These are phyloP conservation scores for Vireo griseus DNA, from an alignment of 2,797 vertebrate genomes.

Conservation along the genomic window DNA sequence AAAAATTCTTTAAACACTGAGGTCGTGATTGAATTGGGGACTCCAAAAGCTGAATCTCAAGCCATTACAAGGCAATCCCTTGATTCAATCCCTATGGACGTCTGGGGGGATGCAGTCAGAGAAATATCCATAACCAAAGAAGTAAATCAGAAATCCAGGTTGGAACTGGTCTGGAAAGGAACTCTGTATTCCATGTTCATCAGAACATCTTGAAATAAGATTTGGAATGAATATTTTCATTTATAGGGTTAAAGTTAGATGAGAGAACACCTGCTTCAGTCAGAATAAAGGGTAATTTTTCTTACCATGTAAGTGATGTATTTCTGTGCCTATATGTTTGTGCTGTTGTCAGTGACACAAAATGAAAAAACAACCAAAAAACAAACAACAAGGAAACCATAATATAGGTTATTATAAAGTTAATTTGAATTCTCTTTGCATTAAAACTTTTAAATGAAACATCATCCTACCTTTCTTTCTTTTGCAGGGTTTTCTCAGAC, in stretches of 20 bases:
- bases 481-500: neutral
- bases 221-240: neutral
- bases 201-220: neutral
- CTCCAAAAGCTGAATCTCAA: neutral
- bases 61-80: neutral
- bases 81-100: neutral
- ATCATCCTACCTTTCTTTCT: neutral
- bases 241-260: neutral
- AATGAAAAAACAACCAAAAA: neutral
- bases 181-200: accelerated
- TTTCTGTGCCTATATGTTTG: neutral
- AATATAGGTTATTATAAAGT: neutral
- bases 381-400: neutral
- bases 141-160: neutral
- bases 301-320: neutral
- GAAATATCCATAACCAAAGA: neutral
- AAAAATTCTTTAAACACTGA: neutral
- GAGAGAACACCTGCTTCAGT: accelerated
- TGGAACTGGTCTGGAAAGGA: neutral
- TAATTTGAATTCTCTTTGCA: neutral
- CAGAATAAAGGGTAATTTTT: neutral
- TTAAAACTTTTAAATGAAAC: neutral
- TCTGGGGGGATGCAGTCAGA: accelerated
- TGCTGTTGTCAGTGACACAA: neutral
- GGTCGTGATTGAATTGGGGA: accelerated